Evolutionary conservation across 2,797 vertebrate species (phyloP), one percentile per base, ranked within the genome.

Genomic region (Telmatherina bonti): DNA sequence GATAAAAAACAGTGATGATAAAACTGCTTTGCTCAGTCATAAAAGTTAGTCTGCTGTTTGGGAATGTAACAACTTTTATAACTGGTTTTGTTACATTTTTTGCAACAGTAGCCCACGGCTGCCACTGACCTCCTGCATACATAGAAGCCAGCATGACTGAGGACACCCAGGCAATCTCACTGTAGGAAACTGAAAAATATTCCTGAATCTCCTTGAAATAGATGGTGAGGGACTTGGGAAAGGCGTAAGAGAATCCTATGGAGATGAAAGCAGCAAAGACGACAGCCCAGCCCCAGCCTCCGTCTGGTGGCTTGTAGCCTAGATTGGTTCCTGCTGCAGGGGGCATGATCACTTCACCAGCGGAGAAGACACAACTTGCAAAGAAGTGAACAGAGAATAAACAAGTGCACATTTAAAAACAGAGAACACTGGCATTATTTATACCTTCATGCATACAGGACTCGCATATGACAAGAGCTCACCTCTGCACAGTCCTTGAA

Each of bases 131-230:
- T 89, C 89, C 93, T n/a, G 93, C 93, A 33, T 96, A 96, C 35
- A 94, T 95, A 3, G 92, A 90, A 36, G 94, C 94, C 47, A 95
- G 84, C 93, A 95, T 95, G 89, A 96, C 93, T 2, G 95, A 96
- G 35, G 94, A 96, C 60, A 95, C 70, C 93, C 91, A 95, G 6
- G 94, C 93, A 33, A 95, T 90, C 90, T 95, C 88, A 61, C 93
- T 94, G 91, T 94, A 96, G 62, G 96, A 95, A 1, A 94, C 91
- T n/a, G 84, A 93, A 87, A 96, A 97, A 89, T 95, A 95, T 83
- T 93, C 93, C 90, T 97, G 96, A 87, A 97, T 97, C 89, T 96
- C 95, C 92, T 95, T 96, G 86, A 92, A 96, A 92, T 95, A 95
- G 88, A 95, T 93, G 61, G 95, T 95, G 76, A 96, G 75, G 36